Base-by-base conservation (phyloP, 2,888 invertebrate species). In the Calameuta pallipes region DNA sequence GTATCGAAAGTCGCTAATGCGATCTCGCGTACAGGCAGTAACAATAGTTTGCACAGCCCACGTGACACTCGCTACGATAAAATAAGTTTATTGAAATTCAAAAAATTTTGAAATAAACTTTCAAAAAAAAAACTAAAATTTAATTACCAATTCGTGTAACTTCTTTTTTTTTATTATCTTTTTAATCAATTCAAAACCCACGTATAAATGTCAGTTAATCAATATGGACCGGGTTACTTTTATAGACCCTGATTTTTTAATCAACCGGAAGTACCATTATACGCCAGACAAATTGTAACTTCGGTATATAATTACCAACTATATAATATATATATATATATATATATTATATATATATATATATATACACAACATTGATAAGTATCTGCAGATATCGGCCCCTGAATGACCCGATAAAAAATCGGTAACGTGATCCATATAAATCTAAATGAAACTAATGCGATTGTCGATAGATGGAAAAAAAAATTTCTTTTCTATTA, bases 11-110 rank as follows among this genome's bases (percentile, higher is more conserved):
- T 23, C 23, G 23, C 56, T 56, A 56, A 23, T 23, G 6, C 23
- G 56, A 23, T 23, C 9, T 56, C 2, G 1, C 56, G 9, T 56
- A 23, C 2, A 56, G 56, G 56, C 23, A 56, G 56, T 56, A 56
- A 15, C 23, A 56, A 23, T 23, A 2, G 56, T 56, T 56, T 2
- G 23, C 23, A 23, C 6, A 56, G 23, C 3, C 71, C 71, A 71
- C 71, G 30, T 71, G 71, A 71, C 71, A 71, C 2, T 71, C 70
- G n/a, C 6, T n/a, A 70, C 71, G 71, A 71, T 71, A 71, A 71
- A 71, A 2, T 23, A 13, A n/a, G 30, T 30, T 56, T 56, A 41
- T 0, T 9, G 9, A n/a, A 0, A 56, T 23, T 56, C 6, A 1
- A 41, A 15, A 41, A 41, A 15, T 15, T 56, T 23, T 56, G 23